Conservation (phyloP, 1,140 invertebrate species). For the Eubasilissa regina region DNA sequence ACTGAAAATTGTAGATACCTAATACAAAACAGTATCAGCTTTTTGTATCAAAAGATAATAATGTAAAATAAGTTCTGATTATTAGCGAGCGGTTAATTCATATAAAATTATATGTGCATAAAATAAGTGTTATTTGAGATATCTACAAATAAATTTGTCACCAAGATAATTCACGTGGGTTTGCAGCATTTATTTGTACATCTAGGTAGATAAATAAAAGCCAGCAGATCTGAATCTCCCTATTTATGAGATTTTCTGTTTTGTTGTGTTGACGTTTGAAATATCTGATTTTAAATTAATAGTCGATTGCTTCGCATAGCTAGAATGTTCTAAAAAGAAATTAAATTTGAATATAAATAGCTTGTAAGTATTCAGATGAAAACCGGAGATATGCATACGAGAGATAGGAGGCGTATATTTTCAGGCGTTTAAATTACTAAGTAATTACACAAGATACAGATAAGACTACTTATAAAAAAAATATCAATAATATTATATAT, state of each 20-base stretch:
- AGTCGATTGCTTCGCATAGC: slow-evolving; percentile 6
- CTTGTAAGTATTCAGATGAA: not conserved
- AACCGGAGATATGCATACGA: not conserved
- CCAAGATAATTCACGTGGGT: slow-evolving; percentile 16
- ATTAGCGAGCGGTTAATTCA: not conserved
- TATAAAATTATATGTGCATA: not conserved
- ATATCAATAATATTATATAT: no score
- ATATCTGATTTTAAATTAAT: slow-evolving; percentile 9
- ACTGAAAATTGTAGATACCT: no score
- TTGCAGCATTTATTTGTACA: not conserved
- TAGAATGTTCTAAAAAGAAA: not conserved
- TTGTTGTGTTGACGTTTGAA: not conserved
- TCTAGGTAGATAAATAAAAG: not conserved
- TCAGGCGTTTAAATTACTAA: no score
- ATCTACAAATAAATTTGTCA: slow-evolving; percentile 23
- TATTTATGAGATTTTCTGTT: slow-evolving; percentile 9
- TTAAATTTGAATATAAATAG: slow-evolving; percentile 4
- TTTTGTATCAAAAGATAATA: no score
- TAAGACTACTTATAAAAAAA: no score
- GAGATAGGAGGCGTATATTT: no score
- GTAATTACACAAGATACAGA: no score
- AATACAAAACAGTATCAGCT: no score
- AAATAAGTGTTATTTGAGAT: slow-evolving; percentile 5
- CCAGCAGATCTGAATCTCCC: slow-evolving; percentile 21
- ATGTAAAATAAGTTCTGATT: no score